phyloP scores from a whole-genome alignment of 1,140 invertebrate species.

The Pantala flavescens region DNA sequence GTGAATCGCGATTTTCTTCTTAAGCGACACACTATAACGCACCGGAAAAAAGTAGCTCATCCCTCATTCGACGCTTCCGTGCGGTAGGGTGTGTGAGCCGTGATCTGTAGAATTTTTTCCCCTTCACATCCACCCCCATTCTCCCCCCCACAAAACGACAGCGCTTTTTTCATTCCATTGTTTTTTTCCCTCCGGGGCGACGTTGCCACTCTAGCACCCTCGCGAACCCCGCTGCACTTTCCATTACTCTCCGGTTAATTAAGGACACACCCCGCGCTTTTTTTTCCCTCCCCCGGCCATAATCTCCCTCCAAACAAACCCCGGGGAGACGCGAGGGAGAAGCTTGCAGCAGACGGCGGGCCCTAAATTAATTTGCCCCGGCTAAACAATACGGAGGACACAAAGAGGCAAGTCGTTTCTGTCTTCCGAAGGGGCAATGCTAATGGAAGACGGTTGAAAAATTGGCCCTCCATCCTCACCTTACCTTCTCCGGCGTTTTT shows the following conservation, averaged over 20 bases:
- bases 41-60: too few species aligned
- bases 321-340: neutral
- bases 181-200: neutral
- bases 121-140: neutral
- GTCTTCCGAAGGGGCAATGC: neutral
- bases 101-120: neutral
- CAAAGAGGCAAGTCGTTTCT: slow-evolving; percentile 4
- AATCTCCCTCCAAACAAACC: neutral
- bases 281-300: neutral
- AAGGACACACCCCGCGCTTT: slow-evolving; percentile 6
- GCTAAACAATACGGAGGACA: slow-evolving; percentile 3
- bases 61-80: too few species aligned
- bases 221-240: neutral
- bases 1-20: too few species aligned
- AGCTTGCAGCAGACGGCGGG: neutral
- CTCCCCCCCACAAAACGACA: neutral
- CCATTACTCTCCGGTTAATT: slow-evolving; percentile 5
- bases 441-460: neutral
- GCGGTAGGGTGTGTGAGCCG: too few species aligned
- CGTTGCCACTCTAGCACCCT: neutral
- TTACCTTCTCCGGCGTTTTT: neutral
- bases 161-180: slow-evolving; percentile 5
- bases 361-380: slow-evolving; percentile 4
- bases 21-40: too few species aligned
- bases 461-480: neutral